Conservation (phyloP, 2,888 invertebrate genomes). For the Timandra comae region DNA sequence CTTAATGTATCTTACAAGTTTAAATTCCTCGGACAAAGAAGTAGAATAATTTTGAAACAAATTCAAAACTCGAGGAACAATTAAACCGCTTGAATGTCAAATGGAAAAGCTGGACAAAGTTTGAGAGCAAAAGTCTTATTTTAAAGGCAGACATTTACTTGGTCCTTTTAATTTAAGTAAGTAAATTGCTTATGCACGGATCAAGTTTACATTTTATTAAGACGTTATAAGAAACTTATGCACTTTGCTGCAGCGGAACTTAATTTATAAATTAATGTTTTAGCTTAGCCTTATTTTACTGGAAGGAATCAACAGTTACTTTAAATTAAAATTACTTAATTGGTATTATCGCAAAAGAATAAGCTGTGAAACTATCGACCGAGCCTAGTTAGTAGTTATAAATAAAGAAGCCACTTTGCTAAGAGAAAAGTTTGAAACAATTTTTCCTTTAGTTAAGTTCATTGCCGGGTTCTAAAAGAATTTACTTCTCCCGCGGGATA, state of each 20-base stretch:
- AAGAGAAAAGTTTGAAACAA: conserved; percentile 21
- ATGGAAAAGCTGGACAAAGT: conserved; percentile 53
- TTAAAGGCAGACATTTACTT: conserved; percentile 38
- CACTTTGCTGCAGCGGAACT: too few species aligned
- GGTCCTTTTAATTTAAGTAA: conserved; percentile 23
- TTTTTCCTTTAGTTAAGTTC: conserved; percentile 13
- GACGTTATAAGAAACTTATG: too few species aligned
- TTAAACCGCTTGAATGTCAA: conserved; percentile 59
- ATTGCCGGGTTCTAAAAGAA: conserved; percentile 15
- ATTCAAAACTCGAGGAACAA: conserved; percentile 54
- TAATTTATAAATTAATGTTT: too few species aligned
- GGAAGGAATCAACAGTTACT: too few species aligned
- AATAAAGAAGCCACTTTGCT: conserved; percentile 22
- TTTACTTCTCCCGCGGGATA: conserved; percentile 17
- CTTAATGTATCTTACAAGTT: conserved; percentile 32
- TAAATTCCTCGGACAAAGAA: conserved; percentile 37
- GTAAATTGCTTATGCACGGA: neutral
- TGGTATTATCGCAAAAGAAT: too few species aligned
- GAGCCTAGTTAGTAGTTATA: conserved; percentile 12
- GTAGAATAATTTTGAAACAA: conserved; percentile 45
- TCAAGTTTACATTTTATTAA: too few species aligned
- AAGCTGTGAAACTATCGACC: neutral
- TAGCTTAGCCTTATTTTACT: too few species aligned
- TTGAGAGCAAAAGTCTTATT: conserved; percentile 45
- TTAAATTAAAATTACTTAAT: too few species aligned